phyloP scores from a whole-genome alignment of 2,888 invertebrate species.

The Cephus rjabovi region DNA sequence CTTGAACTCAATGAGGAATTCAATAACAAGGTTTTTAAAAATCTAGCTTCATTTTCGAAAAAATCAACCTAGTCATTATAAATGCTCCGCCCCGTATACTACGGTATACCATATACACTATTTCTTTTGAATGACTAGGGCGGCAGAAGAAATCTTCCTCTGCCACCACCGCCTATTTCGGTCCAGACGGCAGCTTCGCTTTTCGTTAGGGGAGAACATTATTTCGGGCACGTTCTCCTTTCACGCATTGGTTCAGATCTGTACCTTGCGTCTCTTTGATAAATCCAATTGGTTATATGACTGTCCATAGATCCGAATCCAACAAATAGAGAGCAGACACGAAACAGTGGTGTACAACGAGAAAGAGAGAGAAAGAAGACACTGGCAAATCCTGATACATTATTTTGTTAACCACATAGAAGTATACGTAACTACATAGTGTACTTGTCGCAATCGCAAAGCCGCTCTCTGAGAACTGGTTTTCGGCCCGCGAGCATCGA shows the following conservation, averaged over 20 bases:
- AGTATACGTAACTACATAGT: neutral
- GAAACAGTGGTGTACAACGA: slow-evolving; percentile 7
- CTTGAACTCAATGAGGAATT: too few relatives aligned
- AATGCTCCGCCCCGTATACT: neutral
- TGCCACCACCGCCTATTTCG: slow-evolving; percentile 42
- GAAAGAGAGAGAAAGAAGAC: slow-evolving; percentile 6
- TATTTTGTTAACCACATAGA: neutral
- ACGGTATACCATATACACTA: slow-evolving; percentile 22
- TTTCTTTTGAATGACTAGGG: slow-evolving; percentile 16
- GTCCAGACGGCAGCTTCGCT: slow-evolving; percentile 43
- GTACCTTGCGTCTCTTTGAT: slow-evolving; percentile 7
- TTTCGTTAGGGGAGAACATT: slow-evolving; percentile 51
- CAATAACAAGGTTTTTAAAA: too few relatives aligned
- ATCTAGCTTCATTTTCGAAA: too few relatives aligned
- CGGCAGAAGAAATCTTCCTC: slow-evolving; percentile 7
- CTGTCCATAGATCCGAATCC: neutral
- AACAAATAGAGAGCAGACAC: neutral
- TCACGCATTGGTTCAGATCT: slow-evolving; percentile 21
- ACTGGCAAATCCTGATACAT: too few relatives aligned
- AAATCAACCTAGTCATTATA: too few relatives aligned
- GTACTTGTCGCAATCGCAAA: neutral
- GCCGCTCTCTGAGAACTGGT: neutral
- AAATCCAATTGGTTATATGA: slow-evolving; percentile 6
- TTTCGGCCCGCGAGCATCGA: neutral
- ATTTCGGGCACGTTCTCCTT: slow-evolving; percentile 40